Evolutionary conservation across 2,797 vertebrate genomes (phyloP), one percentile per base, ranked within the genome.

Genomic region (Lacerta viridis): DNA sequence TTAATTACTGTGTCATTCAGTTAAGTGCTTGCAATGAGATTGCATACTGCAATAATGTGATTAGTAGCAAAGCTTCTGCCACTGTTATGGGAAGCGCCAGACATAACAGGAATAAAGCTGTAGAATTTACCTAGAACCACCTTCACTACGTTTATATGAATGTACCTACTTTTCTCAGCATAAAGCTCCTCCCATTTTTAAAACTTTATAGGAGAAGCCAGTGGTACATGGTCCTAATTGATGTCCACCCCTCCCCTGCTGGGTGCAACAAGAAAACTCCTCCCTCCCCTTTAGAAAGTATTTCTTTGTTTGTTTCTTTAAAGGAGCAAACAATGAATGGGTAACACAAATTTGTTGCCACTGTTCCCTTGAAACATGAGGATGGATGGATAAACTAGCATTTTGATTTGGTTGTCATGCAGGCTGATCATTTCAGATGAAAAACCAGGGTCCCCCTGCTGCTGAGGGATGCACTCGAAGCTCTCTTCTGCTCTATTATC

Each of bases 1-100:
- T 90, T 84, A n/a, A 82, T 88, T 80, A 46, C 83, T 68, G 6
- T 6, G 23, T n/a, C 25, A 13, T 83, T 50, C 5, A 76, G 61
- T 87, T 55, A 25, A 33, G 18, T 18, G 7, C 11, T 43, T 78
- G 74, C 3, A 59, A 81, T 39, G 36, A 61, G 69, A 59, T 41
- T 74, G 50, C 46, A 72, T 29, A 13, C 3, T 72, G 78, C 36
- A 72, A 18, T 41, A 68, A 50, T 74, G 36, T 80, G 68, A 81
- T 81, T n/a, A 74, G 10, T 13, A 20, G 43, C 27, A 61, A 41
- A n/a, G 61, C 23, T 36, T 72, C 46, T 36, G 6, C n/a, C n/a
- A 10, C 15, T 20, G 4, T 59, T 11, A 66, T 2, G 61, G 59
- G 36, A 82, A 59, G 43, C 72, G n/a, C 72, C 83, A 74, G 20